Conservation (phyloP, 1,140 invertebrate genomes). For the Mactra quadrangularis region DNA sequence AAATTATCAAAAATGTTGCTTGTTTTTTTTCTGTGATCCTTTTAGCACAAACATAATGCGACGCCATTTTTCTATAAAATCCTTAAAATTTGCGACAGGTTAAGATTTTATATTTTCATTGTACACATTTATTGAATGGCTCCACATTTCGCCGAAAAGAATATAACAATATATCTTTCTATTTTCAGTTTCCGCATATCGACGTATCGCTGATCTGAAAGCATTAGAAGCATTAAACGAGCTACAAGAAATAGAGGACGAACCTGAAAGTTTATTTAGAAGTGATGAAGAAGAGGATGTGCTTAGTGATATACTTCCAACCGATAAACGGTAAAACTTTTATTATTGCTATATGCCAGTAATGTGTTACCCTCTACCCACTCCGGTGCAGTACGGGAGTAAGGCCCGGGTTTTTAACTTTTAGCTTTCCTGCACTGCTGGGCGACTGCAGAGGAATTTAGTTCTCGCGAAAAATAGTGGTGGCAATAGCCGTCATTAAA, state of each 20-base stretch:
- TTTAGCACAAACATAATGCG: too few relatives aligned
- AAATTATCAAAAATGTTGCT: too few relatives aligned
- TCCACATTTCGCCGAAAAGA: too few relatives aligned
- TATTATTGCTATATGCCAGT: not conserved
- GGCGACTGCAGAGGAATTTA: not conserved
- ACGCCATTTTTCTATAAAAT: not conserved
- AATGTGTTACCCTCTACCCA: too few relatives aligned
- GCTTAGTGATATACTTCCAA: conserved; percentile 1
- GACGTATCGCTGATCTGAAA: conserved; percentile 11
- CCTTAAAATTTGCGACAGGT: not conserved
- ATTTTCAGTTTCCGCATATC: conserved; percentile 33
- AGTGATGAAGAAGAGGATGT: not conserved
- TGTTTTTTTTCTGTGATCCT: too few relatives aligned
- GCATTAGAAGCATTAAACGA: conserved; percentile 4
- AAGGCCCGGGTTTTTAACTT: not conserved
- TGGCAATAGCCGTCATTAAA: not conserved
- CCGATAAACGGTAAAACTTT: conserved; percentile 13
- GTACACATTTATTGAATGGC: not conserved
- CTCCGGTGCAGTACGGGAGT: not conserved
- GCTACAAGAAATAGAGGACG: not conserved
- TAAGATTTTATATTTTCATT: not conserved
- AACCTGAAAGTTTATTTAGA: not conserved
- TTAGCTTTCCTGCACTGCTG: not conserved
- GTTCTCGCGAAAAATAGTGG: not conserved
- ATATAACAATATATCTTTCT: not conserved